phyloP scores from a whole-genome alignment of 1,140 invertebrate species.

The Bombus pascuorum region DNA sequence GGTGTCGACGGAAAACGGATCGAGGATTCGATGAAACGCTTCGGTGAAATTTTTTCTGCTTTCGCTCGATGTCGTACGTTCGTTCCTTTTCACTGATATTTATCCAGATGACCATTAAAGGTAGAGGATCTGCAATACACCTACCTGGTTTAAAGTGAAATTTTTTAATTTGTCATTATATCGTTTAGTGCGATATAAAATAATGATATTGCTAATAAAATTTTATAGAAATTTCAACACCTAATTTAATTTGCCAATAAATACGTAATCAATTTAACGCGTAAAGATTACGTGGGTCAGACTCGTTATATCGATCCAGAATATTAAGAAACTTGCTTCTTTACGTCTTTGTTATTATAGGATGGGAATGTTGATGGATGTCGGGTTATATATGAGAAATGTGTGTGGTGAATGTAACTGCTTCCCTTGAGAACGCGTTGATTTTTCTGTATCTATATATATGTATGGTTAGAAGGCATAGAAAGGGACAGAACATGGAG shows the following conservation, averaged over 20 bases:
- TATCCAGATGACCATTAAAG: no score
- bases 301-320: neutral
- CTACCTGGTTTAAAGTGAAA: neutral
- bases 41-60: neutral
- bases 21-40: neutral
- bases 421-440: slow-evolving; percentile 24
- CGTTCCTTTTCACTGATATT: neutral
- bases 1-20: slow-evolving; percentile 16
- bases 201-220: neutral
- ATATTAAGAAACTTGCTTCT: neutral
- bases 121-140: neutral
- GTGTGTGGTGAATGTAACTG: neutral
- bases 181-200: neutral
- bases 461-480: neutral
- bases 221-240: neutral
- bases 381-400: slow-evolving; percentile 2
- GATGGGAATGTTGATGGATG: slow-evolving; percentile 1
- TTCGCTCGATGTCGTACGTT: neutral
- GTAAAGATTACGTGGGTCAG: neutral
- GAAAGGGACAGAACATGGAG: slow-evolving; percentile 1
- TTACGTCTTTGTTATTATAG: neutral
- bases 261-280: neutral
- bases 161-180: neutral
- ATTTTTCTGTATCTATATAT: slow-evolving; percentile 6
- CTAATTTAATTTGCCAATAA: neutral